phyloP scores from a whole-genome alignment of 2,888 invertebrate genomes.

The Trypoxylon attenuatum region DNA sequence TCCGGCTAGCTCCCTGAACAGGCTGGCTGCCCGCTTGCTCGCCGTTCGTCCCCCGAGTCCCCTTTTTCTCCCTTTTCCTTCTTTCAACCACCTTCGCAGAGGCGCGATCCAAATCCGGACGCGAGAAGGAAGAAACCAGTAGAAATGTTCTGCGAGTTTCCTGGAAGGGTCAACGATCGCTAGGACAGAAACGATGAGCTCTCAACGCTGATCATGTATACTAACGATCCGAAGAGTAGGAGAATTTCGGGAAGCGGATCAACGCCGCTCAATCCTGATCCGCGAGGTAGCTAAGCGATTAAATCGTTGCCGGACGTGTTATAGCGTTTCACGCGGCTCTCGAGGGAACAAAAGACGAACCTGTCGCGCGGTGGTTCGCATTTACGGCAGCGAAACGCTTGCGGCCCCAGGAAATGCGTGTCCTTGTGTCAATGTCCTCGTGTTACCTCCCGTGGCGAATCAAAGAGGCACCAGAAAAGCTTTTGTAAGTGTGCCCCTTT shows the following conservation, averaged over 20 bases:
- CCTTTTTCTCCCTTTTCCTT: neutral
- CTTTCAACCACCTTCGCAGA: too few species aligned
- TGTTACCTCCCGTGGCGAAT: slow-evolving; percentile 42
- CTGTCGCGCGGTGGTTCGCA: slow-evolving; percentile 21
- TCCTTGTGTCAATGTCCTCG: slow-evolving; percentile 51
- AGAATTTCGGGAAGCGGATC: too few species aligned
- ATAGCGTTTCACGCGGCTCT: too few species aligned
- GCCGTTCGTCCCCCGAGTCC: neutral
- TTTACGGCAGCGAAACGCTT: too few species aligned
- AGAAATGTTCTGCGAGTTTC: slow-evolving; percentile 40
- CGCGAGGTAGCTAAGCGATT: too few species aligned
- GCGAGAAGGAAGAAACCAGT: slow-evolving; percentile 45
- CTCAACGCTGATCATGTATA: too few species aligned
- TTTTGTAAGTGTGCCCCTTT: slow-evolving; percentile 41
- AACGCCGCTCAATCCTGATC: too few species aligned
- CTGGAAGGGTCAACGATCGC: too few species aligned
- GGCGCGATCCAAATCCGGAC: too few species aligned
- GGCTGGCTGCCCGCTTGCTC: slow-evolving; percentile 15
- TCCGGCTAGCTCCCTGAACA: neutral
- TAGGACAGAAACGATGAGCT: too few species aligned
- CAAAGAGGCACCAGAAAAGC: slow-evolving; percentile 43
- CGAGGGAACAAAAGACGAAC: slow-evolving; percentile 31
- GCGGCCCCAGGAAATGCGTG: slow-evolving; percentile 32
- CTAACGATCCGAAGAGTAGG: too few species aligned
- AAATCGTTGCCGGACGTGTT: too few species aligned